Percentiles rank a stretch among this genome's conserved stretches.
phyloP scores from a whole-genome alignment of 2,113 vertebrate species.

The Pandion haliaetus region DNA sequence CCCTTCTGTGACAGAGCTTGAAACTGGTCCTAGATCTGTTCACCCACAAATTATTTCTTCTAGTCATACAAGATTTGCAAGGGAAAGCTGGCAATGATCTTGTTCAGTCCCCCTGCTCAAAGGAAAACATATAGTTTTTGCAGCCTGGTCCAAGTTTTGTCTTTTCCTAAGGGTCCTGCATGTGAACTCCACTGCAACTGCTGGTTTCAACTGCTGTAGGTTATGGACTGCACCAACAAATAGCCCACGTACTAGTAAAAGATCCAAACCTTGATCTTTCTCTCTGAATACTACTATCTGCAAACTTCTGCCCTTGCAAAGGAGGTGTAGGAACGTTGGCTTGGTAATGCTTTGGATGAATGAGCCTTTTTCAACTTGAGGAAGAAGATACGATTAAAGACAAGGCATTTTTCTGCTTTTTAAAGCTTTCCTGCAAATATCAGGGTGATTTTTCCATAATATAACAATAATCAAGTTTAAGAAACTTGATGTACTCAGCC shows the following conservation, averaged over 20 bases:
- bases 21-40: neutral
- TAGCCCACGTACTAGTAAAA: neutral
- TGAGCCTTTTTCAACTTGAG: accelerated
- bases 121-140: neutral
- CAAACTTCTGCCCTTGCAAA: neutral
- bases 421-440: neutral
- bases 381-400: neutral
- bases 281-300: neutral
- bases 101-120: neutral
- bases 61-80: neutral
- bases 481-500: neutral
- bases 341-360: neutral
- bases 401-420: neutral
- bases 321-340: neutral
- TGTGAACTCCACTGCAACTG: neutral
- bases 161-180: neutral
- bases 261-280: neutral
- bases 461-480: neutral
- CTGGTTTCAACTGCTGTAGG: neutral
- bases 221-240: neutral
- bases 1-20: neutral
- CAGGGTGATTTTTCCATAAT: neutral
- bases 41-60: neutral
- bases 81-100: neutral
- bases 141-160: neutral